Conservation (phyloP, 2,113 vertebrate species). For the Craseonycteris thonglongyai region DNA sequence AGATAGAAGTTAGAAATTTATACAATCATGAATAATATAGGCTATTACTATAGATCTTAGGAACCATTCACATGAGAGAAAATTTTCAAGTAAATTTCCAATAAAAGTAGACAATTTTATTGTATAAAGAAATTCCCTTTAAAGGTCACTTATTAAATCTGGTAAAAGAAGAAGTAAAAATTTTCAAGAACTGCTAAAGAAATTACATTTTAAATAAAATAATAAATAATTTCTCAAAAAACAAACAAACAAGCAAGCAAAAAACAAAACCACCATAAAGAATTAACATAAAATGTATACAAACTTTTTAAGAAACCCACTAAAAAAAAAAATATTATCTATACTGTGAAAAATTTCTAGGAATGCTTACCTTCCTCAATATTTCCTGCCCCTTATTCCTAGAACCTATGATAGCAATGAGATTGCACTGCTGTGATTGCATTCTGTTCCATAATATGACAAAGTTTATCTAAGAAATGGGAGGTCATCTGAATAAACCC, state of each 20-base stretch:
- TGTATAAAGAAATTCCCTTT: not conserved
- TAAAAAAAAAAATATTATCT: not conserved
- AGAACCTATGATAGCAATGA: not conserved
- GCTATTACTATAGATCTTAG: not conserved
- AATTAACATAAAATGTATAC: not conserved
- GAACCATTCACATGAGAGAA: not conserved
- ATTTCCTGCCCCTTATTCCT: not conserved
- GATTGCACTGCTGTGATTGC: fast-evolving
- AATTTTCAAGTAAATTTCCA: not conserved
- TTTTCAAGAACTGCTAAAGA: not conserved
- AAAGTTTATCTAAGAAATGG: not conserved
- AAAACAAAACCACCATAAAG: not conserved
- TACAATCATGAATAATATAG: not conserved
- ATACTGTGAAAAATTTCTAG: not conserved
- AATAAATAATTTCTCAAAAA: not conserved
- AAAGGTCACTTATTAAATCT: not conserved
- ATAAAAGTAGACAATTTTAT: not conserved
- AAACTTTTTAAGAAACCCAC: not conserved
- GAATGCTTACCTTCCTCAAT: not conserved
- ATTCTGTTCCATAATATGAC: no score
- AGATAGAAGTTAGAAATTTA: not conserved
- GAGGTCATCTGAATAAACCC: not conserved
- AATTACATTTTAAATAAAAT: not conserved
- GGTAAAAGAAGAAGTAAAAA: not conserved
- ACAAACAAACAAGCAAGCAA: no score